Evolutionary conservation across 1,140 invertebrate species (phyloP), one percentile per base, ranked within the genome.

Genomic region (Eciton burchellii): DNA sequence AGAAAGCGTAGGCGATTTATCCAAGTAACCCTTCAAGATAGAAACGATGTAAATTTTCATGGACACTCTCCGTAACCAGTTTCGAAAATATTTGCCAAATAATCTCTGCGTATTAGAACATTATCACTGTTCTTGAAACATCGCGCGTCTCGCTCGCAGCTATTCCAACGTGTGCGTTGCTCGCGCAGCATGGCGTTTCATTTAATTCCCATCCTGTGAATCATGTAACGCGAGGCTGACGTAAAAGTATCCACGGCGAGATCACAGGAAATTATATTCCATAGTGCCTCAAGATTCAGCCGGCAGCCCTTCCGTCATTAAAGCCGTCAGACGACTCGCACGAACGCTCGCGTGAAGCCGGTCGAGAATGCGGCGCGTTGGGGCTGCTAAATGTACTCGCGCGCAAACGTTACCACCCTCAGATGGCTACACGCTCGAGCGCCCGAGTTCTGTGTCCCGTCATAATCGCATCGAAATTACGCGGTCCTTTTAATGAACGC

Each of bases 331-430:
- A 82, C 35, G 81, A 76, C 21, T 82, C 45, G 35, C 71, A 76
- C 74, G 63, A 79, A 79, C 63, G 74, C 74, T 70, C 49, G 63
- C 63, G 74, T 79, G 63, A 79, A 79, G 52, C 63, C 74, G 41
- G 63, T 56, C 63, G 49, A 79, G 63, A 79, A 79, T 56, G 49
- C 35, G 63, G 21, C 62, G 49, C 49, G 49, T 74, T 77, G 74
- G 63, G 63, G 63, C 49, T 21, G 74, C 49, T 79, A 79, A 79
- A 79, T 79, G 49, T 79, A 68, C 49, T 70, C 49, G 52, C 63
- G 63, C 52, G 45, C 54, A 73, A 76, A 65, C 59, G 65, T 79
- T 79, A 70, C 63, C 63, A 56, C 63, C 47, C 65, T 56, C 35
- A 6, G 35, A 35, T 35, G 35, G 35, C 35, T 79, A 2, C 14